phyloP scores from a whole-genome alignment of 2,113 vertebrate genomes.

The Varanus salvator region DNA sequence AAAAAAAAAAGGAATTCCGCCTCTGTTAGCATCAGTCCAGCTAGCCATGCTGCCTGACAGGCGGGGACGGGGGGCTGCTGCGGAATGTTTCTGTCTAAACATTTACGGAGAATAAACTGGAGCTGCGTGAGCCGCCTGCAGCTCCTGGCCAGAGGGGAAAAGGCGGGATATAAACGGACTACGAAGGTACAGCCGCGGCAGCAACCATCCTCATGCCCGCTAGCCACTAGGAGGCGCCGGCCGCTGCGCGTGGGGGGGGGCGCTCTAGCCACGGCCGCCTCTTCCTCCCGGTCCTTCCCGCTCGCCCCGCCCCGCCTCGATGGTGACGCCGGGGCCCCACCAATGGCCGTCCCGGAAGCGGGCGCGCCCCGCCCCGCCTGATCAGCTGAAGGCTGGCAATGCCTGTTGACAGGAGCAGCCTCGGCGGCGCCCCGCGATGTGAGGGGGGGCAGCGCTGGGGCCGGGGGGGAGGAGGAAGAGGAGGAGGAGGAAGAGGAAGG shows the following conservation, averaged over 20 bases:
- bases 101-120: no score
- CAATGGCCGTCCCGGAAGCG: slow-evolving; percentile 56
- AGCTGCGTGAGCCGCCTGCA: no score
- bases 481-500: neutral
- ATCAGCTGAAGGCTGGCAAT: slow-evolving; percentile 76
- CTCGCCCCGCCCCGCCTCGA: neutral
- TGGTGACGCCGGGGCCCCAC: slow-evolving; percentile 25
- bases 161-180: no score
- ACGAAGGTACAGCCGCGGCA: no score
- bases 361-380: slow-evolving; percentile 53
- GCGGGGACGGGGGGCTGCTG: no score
- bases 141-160: no score
- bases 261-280: neutral
- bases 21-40: no score
- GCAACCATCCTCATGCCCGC: no score
- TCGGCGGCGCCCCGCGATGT: slow-evolving; percentile 48
- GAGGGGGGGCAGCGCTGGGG: slow-evolving; percentile 34
- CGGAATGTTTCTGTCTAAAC: no score
- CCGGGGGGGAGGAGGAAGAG: neutral
- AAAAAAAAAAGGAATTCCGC: no score
- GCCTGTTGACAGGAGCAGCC: slow-evolving; percentile 76
- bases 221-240: no score
- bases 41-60: no score
- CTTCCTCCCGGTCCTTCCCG: neutral
- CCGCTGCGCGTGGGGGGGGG: neutral